Conservation (phyloP, 2,797 vertebrate species). For the Paedocypris micromegethes region DNA sequence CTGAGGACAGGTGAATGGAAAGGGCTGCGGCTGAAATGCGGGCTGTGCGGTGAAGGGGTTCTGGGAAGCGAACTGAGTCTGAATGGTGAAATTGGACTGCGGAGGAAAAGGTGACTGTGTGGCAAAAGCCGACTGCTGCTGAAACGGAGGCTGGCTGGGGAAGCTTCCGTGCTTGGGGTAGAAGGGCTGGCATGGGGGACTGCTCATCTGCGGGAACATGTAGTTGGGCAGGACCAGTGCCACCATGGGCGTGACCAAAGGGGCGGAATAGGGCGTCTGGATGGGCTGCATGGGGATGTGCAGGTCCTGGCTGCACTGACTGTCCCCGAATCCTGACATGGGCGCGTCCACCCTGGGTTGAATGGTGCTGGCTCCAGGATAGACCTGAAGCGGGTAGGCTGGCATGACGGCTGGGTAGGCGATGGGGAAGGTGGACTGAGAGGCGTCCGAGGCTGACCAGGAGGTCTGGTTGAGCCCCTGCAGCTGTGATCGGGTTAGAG, state of each 20-base stretch:
- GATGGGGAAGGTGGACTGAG: constrained; percentile 75
- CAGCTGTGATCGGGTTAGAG: constrained; percentile 64
- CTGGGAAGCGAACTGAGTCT: constrained; percentile 58
- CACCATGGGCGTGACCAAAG: constrained; percentile 78
- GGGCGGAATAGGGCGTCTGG: constrained; percentile 60
- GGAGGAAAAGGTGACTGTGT: constrained; percentile 57
- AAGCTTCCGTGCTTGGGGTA: constrained; percentile 53
- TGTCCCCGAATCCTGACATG: constrained; percentile 58
- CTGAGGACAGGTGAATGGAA: constrained; percentile 56
- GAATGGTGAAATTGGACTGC: constrained; percentile 52
- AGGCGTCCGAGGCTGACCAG: constrained; percentile 81
- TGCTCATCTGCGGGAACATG: constrained; percentile 66
- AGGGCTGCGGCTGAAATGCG: constrained; percentile 55
- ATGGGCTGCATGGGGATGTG: constrained; percentile 60
- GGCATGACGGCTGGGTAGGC: constrained; percentile 77
- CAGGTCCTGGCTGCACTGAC: constrained; percentile 59
- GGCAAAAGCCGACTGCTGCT: constrained; percentile 53
- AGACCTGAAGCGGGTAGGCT: constrained; percentile 77
- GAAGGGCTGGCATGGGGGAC: constrained; percentile 52
- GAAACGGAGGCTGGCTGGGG: constrained; percentile 51
- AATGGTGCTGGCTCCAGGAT: constrained; percentile 60
- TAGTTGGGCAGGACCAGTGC: constrained; percentile 83
- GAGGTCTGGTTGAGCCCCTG: constrained; percentile 74
- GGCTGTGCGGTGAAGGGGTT: constrained; percentile 59
- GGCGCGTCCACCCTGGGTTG: constrained; percentile 55